Evolutionary conservation across 2,888 invertebrate genomes (phyloP), one percentile per base, ranked within the genome.

Genomic region (Salticus scenicus): DNA sequence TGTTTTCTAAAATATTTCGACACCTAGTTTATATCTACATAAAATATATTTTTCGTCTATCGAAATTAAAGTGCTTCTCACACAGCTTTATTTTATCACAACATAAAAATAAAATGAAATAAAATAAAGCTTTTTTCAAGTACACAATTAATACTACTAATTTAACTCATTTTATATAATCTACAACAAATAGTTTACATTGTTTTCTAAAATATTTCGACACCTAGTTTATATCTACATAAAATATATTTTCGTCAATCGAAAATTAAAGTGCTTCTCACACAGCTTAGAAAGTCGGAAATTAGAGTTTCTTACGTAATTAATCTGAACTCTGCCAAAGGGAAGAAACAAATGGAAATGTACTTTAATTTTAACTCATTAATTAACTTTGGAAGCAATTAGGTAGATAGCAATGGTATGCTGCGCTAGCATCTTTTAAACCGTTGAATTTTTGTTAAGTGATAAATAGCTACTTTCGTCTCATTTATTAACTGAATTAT

Each of bases 281-380:
- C 4, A 2, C 57, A 5, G 4, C 5, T 24, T 57, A 20, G 57
- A 24, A 57, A 57, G 57, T 57, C 57, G 57, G 57, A 57, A 57
- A 57, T 57, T 57, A 57, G 24, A 57, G 24, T 57, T 57, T 57
- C 57, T 57, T 57, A 20, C 2, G 24, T 57, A 57, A 57, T 57
- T 57, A 57, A 57, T 57, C 57, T 57, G 57, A 57, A 17, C 17
- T 4, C 20, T 57, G 57, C 57, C 57, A 57, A 1, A 20, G 57
- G 57, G 57, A 57, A 57, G 57, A 57, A 57, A 57, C 57, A 57
- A 57, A 57, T 57, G 57, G 24, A 57, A 57, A 57, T 17, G 57
- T 12, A 57, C 24, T 57, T 57, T 57, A 57, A 57, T 57, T 57
- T 57, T 5, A 57, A 57, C 57, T 57, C 57, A 57, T 57, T 57